Conservation (phyloP, 2,113 vertebrate genomes). For the Tympanuchus pallidicinctus region DNA sequence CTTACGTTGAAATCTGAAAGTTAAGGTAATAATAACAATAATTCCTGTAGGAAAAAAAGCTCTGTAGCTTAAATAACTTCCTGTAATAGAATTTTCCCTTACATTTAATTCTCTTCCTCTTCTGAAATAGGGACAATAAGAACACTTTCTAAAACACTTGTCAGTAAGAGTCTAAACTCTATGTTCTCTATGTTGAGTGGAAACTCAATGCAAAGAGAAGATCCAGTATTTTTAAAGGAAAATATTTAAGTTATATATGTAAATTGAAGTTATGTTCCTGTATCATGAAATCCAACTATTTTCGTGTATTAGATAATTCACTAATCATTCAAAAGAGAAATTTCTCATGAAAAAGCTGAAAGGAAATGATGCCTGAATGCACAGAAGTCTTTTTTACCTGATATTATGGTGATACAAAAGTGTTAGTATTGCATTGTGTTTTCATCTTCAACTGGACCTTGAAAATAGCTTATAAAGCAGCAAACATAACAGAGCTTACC, state of each 20-base stretch:
- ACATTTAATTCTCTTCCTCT: background rate
- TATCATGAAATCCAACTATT: background rate
- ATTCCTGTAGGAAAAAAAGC: background rate
- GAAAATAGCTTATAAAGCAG: background rate
- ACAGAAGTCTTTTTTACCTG: background rate
- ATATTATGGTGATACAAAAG: background rate
- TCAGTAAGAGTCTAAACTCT: background rate
- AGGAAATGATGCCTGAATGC: background rate
- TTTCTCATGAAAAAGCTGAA: background rate
- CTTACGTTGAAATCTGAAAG: slow-evolving; percentile 5
- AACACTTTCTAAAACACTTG: background rate
- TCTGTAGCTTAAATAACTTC: background rate
- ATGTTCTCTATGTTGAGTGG: background rate
- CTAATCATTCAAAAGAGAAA: background rate
- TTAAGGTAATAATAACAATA: background rate
- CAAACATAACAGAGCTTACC: background rate
- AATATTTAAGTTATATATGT: background rate
- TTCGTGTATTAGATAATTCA: background rate
- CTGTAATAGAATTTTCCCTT: background rate
- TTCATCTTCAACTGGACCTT: background rate
- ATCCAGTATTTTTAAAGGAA: background rate
- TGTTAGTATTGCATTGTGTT: background rate
- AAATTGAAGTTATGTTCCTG: background rate
- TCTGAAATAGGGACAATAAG: background rate
- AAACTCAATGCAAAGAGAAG: background rate